phyloP scores from a whole-genome alignment of 2,797 vertebrate genomes.

The Catharus ustulatus region DNA sequence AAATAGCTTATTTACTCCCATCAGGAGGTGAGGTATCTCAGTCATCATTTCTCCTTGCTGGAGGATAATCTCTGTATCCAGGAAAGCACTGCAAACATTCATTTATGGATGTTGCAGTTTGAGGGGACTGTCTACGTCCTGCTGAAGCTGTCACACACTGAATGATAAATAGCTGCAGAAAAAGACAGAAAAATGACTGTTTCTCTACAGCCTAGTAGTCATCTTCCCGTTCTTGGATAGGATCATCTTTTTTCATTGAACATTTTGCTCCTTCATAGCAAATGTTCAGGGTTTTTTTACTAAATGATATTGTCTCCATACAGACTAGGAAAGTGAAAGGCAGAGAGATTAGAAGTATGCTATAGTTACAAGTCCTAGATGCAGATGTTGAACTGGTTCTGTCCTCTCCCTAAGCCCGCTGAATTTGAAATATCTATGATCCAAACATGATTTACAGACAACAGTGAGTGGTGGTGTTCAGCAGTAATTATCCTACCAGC shows the following conservation, averaged over 20 bases:
- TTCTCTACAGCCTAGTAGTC: background rate
- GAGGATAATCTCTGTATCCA: background rate
- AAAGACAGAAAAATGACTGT: background rate
- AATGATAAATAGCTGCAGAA: background rate
- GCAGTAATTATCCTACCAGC: background rate
- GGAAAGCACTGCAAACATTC: background rate
- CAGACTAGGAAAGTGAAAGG: background rate
- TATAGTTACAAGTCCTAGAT: background rate
- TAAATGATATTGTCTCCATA: background rate
- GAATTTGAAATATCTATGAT: background rate
- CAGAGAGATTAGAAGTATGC: background rate
- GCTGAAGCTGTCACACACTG: background rate
- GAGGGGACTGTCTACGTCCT: background rate
- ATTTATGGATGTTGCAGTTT: conserved; percentile 1
- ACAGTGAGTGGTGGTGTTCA: background rate
- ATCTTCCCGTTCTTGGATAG: background rate
- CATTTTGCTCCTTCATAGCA: background rate
- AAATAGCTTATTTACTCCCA: background rate
- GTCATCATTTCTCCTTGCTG: background rate
- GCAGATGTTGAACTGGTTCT: background rate
- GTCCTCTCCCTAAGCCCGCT: background rate
- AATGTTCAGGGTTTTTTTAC: background rate
- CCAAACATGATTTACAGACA: background rate
- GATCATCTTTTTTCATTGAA: background rate
- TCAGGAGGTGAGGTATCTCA: background rate